Percentiles rank a stretch among this genome's conserved stretches.
phyloP scores from a whole-genome alignment of 2,888 invertebrate genomes.

The Stenurella melanura region DNA sequence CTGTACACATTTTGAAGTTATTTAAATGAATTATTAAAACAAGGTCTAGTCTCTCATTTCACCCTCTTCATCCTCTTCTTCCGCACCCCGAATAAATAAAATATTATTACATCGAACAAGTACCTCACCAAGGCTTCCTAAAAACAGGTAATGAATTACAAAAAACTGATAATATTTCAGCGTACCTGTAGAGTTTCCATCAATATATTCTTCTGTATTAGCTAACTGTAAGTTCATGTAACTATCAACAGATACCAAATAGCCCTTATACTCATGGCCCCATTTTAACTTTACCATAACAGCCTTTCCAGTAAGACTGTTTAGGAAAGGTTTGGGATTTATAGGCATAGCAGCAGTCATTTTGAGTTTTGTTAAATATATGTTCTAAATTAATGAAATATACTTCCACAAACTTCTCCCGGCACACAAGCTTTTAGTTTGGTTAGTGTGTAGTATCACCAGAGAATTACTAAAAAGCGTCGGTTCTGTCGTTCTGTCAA shows the following conservation, averaged over 20 bases:
- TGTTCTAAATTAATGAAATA: conserved; percentile 33
- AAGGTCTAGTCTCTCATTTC: conserved; percentile 89
- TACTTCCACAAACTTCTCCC: neutral
- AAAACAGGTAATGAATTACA: conserved; percentile 50
- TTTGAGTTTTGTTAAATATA: conserved; percentile 40
- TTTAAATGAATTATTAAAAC: neutral
- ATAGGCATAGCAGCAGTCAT: conserved; percentile 94
- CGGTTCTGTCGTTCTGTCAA: too few species aligned
- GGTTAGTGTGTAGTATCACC: neutral
- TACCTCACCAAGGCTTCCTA: conserved; percentile 95
- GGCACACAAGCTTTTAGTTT: neutral
- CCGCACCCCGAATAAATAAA: conserved; percentile 93
- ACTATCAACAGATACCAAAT: conserved; percentile 97
- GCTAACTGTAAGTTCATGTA: conserved; percentile 99
- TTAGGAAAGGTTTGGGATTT: conserved; percentile 99
- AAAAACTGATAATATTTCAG: neutral
- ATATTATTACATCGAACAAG: conserved; percentile 98
- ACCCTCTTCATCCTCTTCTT: conserved; percentile 97
- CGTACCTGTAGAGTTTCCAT: conserved; percentile 90
- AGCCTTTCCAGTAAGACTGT: conserved; percentile 97
- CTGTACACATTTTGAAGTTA: neutral
- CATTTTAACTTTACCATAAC: conserved; percentile 99
- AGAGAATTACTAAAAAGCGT: conserved; percentile 4
- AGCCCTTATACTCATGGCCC: conserved; percentile 99
- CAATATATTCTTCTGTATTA: conserved; percentile 97